Evolutionary conservation across 1,140 invertebrate genomes (phyloP).

Genomic region (Drosophila sproati): DNA sequence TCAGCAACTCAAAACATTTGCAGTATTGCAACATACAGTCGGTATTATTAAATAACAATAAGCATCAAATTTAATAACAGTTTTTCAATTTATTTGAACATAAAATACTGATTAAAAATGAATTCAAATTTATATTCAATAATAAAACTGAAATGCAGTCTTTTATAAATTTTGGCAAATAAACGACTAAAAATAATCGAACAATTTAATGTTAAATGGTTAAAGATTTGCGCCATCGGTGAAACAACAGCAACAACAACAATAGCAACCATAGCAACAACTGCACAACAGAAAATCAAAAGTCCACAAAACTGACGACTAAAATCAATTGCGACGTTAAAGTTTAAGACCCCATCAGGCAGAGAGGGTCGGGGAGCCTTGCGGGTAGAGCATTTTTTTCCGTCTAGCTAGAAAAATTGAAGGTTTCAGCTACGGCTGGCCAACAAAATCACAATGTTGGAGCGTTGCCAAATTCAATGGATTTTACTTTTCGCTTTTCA

Average conservation of each 20-base stretch:
- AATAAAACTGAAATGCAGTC: conserved; percentile 64
- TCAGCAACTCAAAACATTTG: neutral
- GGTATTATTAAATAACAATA: conserved; percentile 41
- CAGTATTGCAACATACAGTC: conserved; percentile 11
- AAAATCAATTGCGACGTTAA: conserved; percentile 80
- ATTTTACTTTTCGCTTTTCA: conserved; percentile 78
- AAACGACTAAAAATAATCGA: conserved; percentile 49
- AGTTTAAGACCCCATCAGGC: conserved; percentile 65
- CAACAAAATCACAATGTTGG: conserved; percentile 56
- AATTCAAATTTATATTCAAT: conserved; percentile 74
- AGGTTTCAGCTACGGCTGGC: conserved; percentile 57
- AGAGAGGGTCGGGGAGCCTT: neutral
- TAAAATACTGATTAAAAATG: conserved; percentile 76
- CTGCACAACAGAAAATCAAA: conserved; percentile 65
- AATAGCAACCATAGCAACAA: conserved; percentile 26
- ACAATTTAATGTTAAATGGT: conserved; percentile 57
- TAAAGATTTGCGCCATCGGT: conserved; percentile 61
- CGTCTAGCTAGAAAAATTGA: conserved; percentile 65
- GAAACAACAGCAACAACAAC: conserved; percentile 29
- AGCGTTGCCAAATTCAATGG: conserved; percentile 82
- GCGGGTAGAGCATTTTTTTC: conserved; percentile 29
- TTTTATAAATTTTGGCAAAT: conserved; percentile 55
- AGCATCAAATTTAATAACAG: conserved; percentile 44
- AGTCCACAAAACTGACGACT: conserved; percentile 79
- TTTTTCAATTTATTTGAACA: conserved; percentile 53